Conservation (phyloP, 2,113 vertebrate genomes). For the Psettodes erumei region DNA sequence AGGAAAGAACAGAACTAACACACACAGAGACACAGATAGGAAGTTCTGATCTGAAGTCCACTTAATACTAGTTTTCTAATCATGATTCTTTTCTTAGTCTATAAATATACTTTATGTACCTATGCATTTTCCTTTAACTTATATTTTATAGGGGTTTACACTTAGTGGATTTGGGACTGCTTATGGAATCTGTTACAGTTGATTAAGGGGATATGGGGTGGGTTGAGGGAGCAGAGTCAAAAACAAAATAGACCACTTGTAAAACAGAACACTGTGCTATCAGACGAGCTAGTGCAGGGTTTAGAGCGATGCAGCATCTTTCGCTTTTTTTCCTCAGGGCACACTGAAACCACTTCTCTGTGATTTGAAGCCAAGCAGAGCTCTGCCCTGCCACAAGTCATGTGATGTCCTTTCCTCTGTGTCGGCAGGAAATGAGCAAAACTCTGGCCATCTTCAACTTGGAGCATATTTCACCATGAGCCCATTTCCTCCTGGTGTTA, state of each 20-base stretch:
- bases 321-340: conserved; percentile 75
- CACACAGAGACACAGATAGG: conserved; percentile 23
- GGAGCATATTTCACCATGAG: background rate
- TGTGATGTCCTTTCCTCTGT: background rate
- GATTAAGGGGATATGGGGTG: background rate
- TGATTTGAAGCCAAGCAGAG: conserved; percentile 1
- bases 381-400: background rate
- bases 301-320: background rate
- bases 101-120: conserved; percentile 60
- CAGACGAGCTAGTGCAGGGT: conserved; percentile 1
- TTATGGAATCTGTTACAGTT: conserved; percentile 49
- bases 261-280: background rate
- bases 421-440: background rate
- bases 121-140: conserved; percentile 72
- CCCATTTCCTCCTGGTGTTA: background rate
- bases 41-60: conserved; percentile 12
- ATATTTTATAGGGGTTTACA: conserved; percentile 68
- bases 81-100: conserved; percentile 43
- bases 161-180: conserved; percentile 50
- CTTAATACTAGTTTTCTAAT: conserved; percentile 56
- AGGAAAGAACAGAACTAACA: conserved; percentile 4
- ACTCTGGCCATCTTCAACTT: background rate
- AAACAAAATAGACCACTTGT: conserved; percentile 35
- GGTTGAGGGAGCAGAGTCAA: background rate
- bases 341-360: conserved; percentile 65